Base-by-base conservation (phyloP, 2,888 invertebrate genomes). In the Lepidochitona cinerea region DNA sequence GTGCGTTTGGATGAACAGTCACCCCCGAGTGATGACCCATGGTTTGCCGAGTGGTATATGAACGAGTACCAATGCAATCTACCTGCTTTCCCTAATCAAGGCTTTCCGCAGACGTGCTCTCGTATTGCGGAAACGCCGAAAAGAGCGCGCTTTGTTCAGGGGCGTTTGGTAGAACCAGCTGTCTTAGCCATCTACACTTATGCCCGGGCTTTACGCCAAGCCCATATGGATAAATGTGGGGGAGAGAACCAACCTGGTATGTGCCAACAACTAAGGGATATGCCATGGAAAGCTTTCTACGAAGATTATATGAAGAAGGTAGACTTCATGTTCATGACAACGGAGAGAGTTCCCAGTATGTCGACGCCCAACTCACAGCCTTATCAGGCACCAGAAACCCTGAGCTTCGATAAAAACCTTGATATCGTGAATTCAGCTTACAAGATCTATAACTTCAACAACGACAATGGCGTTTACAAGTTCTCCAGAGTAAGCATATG, bases 11-110 rank as follows among this genome's bases (percentile, higher is more conserved):
- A 87, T 59, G 81, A 80, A 32, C 78, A 75, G 14, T 78, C 75
- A 37, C 84, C 85, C 0, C 81, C 83, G 0, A 1, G 73, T 1
- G 85, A 87, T 54, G 88, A 88, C 70, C 88, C 88, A 0, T 88
- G 86, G 86, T 88, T 82, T 69, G 72, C 78, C 52, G 81, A 84
- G 32, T 87, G 87, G 85, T 89, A 85, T 71, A 87, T 86, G 85
- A 80, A 79, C 5, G 75, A 70, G 18, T 73, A 82, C 71, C 74
- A 80, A 32, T 87, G 87, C 74, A 77, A 74, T 26, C 77, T 87
- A 5, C 75, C 81, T 0, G 82, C 82, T 1, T 74, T 75, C 9
- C 73, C 71, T n/a, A 71, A 76, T 18, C 74, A 75, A 0, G 76
- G 75, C 2, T 79, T 74, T 35, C 71, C 9, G 41, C 64, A 12